These are phyloP conservation scores for Eolophus roseicapilla DNA, from an alignment of 2,113 vertebrate genomes.

Conservation along the genomic window DNA sequence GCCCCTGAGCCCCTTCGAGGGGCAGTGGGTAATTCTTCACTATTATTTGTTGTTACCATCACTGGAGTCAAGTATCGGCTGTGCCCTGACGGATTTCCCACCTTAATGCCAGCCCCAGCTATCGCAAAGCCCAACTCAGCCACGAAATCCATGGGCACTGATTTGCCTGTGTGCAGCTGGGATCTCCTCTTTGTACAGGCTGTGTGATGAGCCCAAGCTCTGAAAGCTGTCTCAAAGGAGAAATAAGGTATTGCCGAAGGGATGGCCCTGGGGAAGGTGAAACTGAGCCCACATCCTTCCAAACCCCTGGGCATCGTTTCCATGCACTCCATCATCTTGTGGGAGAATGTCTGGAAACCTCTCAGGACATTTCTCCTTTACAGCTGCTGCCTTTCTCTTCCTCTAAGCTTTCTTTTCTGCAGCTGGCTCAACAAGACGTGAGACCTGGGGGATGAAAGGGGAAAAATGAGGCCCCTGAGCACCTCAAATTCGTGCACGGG, in stretches of 20 bases:
- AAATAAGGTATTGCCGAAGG: neutral
- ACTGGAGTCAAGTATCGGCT: neutral
- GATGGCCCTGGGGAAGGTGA: neutral
- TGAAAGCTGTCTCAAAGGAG: neutral
- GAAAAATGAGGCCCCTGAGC: neutral
- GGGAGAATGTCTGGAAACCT: neutral
- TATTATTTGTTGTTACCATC: neutral
- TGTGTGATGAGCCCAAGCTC: neutral
- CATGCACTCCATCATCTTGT: rapidly evolving
- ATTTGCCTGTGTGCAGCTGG: neutral
- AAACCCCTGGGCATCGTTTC: neutral
- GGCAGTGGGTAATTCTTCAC: neutral
- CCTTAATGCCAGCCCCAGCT: neutral
- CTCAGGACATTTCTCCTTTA: neutral
- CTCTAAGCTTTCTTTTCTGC: neutral
- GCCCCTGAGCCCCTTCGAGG: neutral
- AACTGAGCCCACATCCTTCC: neutral
- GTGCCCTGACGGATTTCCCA: neutral
- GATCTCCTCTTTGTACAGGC: neutral
- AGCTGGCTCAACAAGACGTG: neutral
- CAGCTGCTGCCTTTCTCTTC: neutral
- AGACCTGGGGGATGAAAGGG: neutral
- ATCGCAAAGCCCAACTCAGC: neutral
- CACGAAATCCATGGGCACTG: neutral
- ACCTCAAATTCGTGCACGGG: neutral